Evolutionary conservation across 1,140 invertebrate genomes (phyloP), one percentile per base, ranked within the genome.

Genomic region (Drosophila albomicans): DNA sequence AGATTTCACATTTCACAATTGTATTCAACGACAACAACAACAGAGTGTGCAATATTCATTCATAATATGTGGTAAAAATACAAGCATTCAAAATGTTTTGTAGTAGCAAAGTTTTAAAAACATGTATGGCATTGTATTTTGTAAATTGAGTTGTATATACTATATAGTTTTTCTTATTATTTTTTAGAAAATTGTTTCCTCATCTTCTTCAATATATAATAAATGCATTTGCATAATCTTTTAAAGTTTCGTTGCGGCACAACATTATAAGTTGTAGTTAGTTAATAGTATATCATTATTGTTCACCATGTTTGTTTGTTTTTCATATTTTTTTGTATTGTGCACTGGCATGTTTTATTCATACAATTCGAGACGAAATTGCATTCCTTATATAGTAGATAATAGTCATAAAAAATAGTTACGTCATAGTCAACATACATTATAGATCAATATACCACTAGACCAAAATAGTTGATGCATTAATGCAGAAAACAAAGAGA

Each of bases 141-240:
- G 25, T 52, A 52, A 20, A 52, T 51, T 25, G 51, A 38, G 35
- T 38, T 38, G 35, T 32, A 56, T 25, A 54, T 46, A 25, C 20
- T 25, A 25, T 25, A 25, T 25, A 25, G 20, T 5, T 16, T 20
- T 45, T 5, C 8, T 43, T 25, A 65, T 52, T 30, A 30, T 20
- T 35, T 30, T 54, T 20, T 35, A n/a, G 16, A n/a, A 20, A 49
- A 20, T 20, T 10, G 30, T 28, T 13, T 46, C 35, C 7, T 38
- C 16, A 10, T 35, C 35, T 10, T 41, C 28, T 68, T 68, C 20
- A 57, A 51, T 43, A 43, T 38, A 38, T 10, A 8, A 38, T 68
- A 74, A 74, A 49, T 68, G 65, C 65, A 67, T 10, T 67, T 59
- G 35, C 35, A 48, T 38, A 74, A 66, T 35, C 45, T 73, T 38